These are phyloP conservation scores for Lutraria lutraria DNA, from an alignment of 2,888 invertebrate species.

Conservation along the genomic window DNA sequence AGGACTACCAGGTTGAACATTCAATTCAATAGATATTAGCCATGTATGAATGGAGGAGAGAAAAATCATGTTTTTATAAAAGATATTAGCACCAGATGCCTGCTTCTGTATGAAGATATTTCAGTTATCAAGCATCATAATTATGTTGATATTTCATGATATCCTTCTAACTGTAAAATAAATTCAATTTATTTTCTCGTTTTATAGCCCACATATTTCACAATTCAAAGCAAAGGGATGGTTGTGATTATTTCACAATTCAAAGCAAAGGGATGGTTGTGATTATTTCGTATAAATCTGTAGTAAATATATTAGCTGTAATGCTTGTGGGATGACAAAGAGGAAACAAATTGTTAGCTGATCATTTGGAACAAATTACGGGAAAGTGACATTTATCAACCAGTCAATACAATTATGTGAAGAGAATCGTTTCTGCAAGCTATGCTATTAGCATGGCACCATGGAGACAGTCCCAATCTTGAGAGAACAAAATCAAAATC, in stretches of 20 bases:
- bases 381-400: background rate
- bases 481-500: background rate
- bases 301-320: background rate
- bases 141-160: background rate
- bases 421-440: background rate
- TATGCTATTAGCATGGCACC: background rate
- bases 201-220: background rate
- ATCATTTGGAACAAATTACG: background rate
- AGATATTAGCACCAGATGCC: background rate
- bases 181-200: background rate
- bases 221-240: background rate
- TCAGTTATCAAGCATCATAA: background rate
- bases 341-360: background rate
- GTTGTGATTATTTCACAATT: background rate
- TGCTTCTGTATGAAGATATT: background rate
- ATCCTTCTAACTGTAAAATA: background rate
- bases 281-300: background rate
- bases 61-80: background rate
- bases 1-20: too few species aligned
- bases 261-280: background rate
- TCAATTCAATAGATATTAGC: background rate
- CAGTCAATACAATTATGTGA: background rate
- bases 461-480: background rate
- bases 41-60: background rate
- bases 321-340: background rate